phyloP scores from a whole-genome alignment of 2,113 vertebrate genomes.

The Lichenostomus cassidix region DNA sequence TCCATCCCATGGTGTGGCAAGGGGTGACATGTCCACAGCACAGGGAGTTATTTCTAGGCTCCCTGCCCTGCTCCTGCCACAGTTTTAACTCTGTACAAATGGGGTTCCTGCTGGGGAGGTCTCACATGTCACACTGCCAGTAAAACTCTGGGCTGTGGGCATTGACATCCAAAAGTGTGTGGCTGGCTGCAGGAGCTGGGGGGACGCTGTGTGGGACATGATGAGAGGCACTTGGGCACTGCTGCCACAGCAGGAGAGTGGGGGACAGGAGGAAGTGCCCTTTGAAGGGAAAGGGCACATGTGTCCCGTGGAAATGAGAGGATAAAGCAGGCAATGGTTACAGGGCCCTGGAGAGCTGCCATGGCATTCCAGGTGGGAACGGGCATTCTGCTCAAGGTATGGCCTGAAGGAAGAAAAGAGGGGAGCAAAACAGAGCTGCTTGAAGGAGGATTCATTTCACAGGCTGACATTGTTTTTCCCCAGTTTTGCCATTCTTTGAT shows the following conservation, averaged over 20 bases:
- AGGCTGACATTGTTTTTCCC: not conserved
- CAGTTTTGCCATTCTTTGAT: not conserved
- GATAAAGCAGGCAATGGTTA: not conserved
- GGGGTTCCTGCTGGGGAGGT: not conserved
- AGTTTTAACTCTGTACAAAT: not conserved
- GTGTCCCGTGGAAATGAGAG: not conserved
- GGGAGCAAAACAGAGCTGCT: not conserved
- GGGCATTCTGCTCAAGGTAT: fast-evolving
- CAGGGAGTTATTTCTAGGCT: not conserved
- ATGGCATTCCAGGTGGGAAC: fast-evolving
- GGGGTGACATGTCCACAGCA: not conserved
- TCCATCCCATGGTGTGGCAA: fast-evolving
- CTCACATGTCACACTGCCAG: not conserved
- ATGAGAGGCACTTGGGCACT: fast-evolving
- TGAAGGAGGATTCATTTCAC: not conserved
- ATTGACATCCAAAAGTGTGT: fast-evolving
- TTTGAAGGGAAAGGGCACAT: fast-evolving
- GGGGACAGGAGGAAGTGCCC: not conserved
- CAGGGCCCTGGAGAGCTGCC: not conserved
- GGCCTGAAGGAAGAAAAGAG: not conserved
- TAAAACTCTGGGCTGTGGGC: fast-evolving
- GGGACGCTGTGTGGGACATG: fast-evolving
- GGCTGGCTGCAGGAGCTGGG: not conserved
- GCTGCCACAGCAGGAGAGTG: not conserved
- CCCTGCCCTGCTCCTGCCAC: fast-evolving